These are phyloP conservation scores for Calonectris borealis DNA, from an alignment of 2,113 vertebrate species.

Conservation along the genomic window DNA sequence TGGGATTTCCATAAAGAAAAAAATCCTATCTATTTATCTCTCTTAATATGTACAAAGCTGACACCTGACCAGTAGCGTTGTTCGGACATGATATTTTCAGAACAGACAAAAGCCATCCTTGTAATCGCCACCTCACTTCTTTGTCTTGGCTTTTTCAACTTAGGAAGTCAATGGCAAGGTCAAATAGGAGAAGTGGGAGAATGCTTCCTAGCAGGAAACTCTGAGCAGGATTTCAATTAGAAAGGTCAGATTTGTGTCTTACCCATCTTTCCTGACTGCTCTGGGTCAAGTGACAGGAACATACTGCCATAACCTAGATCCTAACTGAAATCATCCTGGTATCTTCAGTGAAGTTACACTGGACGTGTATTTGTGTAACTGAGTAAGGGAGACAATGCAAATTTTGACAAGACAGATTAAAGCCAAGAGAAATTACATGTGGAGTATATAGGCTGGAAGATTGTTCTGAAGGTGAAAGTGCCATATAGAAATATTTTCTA, in stretches of 20 bases:
- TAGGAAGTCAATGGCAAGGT: not conserved
- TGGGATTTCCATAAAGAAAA: not conserved
- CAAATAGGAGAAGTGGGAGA: not conserved
- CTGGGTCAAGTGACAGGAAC: not conserved
- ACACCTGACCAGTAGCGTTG: not conserved
- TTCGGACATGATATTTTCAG: not conserved
- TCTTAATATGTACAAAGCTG: not conserved
- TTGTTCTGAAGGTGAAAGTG: not conserved
- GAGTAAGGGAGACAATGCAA: not conserved
- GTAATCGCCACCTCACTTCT: not conserved
- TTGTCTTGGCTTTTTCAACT: not conserved
- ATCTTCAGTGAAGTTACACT: not conserved
- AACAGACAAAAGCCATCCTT: not conserved
- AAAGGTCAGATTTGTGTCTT: not conserved
- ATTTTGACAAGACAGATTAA: not conserved
- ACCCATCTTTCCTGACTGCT: not conserved
- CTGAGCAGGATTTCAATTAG: not conserved
- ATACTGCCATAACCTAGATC: not conserved
- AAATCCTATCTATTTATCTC: not conserved
- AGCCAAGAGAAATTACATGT: not conserved
- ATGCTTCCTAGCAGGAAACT: not conserved
- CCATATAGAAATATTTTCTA: not conserved
- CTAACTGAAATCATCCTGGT: not conserved
- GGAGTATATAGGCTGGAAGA: not conserved
- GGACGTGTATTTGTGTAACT: not conserved